phyloP scores from a whole-genome alignment of 1,140 invertebrate genomes.

The Bathynomus jamesi region DNA sequence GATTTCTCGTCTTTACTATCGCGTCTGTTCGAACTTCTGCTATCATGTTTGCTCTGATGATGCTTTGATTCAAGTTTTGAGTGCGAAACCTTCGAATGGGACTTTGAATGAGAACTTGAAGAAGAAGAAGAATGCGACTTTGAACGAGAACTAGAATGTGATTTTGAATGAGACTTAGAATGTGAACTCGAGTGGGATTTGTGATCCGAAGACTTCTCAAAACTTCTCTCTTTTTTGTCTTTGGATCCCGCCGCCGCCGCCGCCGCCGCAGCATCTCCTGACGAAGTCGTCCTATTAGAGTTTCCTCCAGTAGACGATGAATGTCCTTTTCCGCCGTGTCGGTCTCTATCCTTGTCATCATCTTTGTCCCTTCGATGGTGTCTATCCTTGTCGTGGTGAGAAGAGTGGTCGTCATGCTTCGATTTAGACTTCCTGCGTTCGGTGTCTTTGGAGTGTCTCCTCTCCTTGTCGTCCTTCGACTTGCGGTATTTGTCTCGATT shows the following conservation, averaged over 20 bases:
- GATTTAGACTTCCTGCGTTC: no score
- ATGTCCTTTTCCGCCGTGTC: not conserved
- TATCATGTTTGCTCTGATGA: not conserved
- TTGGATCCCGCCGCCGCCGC: not conserved
- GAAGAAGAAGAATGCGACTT: not conserved
- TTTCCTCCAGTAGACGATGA: not conserved
- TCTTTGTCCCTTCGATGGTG: not conserved
- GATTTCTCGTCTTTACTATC: not conserved
- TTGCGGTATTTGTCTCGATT: not conserved
- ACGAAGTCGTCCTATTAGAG: not conserved
- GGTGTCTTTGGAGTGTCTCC: no score
- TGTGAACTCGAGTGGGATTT: not conserved
- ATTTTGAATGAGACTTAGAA: not conserved
- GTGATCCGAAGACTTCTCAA: not conserved
- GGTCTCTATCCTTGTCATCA: not conserved
- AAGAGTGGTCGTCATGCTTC: not conserved
- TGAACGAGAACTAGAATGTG: not conserved
- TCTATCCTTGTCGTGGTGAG: not conserved
- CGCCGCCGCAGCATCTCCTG: not conserved
- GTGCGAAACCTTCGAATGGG: no score
- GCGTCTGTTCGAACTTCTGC: no score
- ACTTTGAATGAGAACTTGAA: not conserved
- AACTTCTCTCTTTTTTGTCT: not conserved
- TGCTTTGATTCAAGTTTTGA: not conserved
- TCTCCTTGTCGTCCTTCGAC: no score